phyloP scores from a whole-genome alignment of 2,797 vertebrate genomes.

The Spizella passerina region DNA sequence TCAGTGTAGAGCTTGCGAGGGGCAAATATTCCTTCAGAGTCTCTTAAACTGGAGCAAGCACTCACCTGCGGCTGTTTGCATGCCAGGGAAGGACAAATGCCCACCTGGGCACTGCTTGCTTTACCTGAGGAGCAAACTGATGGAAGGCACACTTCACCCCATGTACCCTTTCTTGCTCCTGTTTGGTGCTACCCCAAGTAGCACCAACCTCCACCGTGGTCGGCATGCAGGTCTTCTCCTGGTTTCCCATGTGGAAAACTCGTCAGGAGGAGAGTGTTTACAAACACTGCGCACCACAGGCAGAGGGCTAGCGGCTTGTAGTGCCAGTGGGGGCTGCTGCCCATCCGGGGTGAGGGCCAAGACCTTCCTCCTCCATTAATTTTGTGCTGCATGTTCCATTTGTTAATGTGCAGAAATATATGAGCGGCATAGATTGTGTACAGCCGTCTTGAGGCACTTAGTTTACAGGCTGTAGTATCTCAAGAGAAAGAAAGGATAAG shows the following conservation, averaged over 20 bases:
- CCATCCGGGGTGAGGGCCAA: neutral
- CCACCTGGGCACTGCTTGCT: neutral
- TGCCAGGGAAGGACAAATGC: neutral
- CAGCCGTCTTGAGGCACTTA: neutral
- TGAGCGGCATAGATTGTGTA: accelerated
- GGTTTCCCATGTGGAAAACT: neutral
- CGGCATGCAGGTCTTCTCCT: neutral
- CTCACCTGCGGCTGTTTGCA: neutral
- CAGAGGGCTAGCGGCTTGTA: neutral
- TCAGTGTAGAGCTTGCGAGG: neutral
- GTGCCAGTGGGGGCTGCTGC: neutral
- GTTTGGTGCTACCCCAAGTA: neutral
- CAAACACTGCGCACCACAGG: neutral
- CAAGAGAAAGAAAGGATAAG: neutral
- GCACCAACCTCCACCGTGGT: neutral
- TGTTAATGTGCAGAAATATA: neutral
- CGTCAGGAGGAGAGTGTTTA: neutral
- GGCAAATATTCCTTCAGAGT: neutral
- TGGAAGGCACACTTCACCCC: accelerated
- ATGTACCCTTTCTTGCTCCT: neutral
- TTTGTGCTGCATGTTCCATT: neutral
- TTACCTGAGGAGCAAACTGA: neutral
- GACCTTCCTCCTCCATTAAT: neutral
- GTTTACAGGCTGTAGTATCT: neutral
- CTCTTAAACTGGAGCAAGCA: neutral